Conservation (phyloP, 2,888 invertebrate species). For the Empis stercorea region DNA sequence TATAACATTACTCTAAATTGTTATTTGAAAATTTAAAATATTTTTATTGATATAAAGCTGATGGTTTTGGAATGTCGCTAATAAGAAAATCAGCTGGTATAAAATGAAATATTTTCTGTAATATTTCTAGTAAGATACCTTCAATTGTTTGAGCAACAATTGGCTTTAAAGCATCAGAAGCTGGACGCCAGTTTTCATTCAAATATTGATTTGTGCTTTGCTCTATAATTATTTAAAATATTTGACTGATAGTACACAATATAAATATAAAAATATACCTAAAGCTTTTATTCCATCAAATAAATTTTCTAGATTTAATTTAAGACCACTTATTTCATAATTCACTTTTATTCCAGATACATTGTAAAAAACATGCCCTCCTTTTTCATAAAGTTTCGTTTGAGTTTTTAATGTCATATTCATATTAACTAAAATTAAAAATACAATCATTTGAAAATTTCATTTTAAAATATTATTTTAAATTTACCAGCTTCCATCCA, state of each 20-base stretch:
- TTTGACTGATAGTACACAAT: neutral
- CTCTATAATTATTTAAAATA: constrained; percentile 37
- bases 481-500: constrained; percentile 55
- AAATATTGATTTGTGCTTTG: constrained; percentile 53
- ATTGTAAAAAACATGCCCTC: constrained; percentile 50
- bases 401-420: constrained; percentile 49
- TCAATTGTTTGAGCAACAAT: constrained; percentile 52
- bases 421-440: constrained; percentile 40
- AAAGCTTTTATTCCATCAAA: constrained; percentile 32
- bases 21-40: too few relatives aligned
- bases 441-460: neutral
- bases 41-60: neutral
- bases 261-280: constrained; percentile 1
- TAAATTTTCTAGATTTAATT: constrained; percentile 49
- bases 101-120: constrained; percentile 50
- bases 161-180: constrained; percentile 50
- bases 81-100: constrained; percentile 55
- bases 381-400: constrained; percentile 45
- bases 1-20: too few relatives aligned
- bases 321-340: constrained; percentile 48
- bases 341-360: constrained; percentile 49
- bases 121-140: constrained; percentile 48
- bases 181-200: constrained; percentile 56
- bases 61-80: constrained; percentile 40
- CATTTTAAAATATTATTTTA: neutral